Conservation (phyloP, 2,113 vertebrate genomes). For the Silurus meridionalis region DNA sequence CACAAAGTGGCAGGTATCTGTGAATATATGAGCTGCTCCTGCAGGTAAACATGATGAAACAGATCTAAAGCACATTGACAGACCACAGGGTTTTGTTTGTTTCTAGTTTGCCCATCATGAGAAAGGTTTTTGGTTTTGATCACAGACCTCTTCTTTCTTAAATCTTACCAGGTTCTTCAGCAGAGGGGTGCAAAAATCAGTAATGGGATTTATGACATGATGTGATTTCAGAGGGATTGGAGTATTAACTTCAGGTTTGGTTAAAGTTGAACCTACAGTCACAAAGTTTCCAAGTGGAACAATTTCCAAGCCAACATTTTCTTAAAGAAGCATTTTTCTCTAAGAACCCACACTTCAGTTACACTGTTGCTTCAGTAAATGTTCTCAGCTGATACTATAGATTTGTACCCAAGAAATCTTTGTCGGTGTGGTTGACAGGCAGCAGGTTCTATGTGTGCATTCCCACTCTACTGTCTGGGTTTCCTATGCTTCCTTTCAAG, state of each 20-base stretch:
- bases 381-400: not conserved
- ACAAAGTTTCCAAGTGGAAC: not conserved
- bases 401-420: not conserved
- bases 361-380: not conserved
- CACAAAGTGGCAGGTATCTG: not conserved
- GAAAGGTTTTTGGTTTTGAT: not conserved
- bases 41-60: not conserved
- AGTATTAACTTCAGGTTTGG: not conserved
- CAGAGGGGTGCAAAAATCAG: not conserved
- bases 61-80: not conserved
- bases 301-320: not conserved
- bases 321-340: not conserved
- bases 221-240: not conserved
- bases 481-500: not conserved
- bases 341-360: not conserved
- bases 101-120: not conserved
- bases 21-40: slow-evolving; percentile 1
- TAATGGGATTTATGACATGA: not conserved
- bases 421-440: not conserved
- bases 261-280: not conserved
- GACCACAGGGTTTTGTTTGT: not conserved
- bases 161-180: not conserved
- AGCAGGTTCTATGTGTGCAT: no score
- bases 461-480: not conserved
- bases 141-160: not conserved